Percentiles rank a stretch among this genome's conserved stretches.
These are phyloP conservation scores for Hymenochirus boettgeri DNA, from an alignment of 2,113 vertebrate genomes.

Conservation along the genomic window DNA sequence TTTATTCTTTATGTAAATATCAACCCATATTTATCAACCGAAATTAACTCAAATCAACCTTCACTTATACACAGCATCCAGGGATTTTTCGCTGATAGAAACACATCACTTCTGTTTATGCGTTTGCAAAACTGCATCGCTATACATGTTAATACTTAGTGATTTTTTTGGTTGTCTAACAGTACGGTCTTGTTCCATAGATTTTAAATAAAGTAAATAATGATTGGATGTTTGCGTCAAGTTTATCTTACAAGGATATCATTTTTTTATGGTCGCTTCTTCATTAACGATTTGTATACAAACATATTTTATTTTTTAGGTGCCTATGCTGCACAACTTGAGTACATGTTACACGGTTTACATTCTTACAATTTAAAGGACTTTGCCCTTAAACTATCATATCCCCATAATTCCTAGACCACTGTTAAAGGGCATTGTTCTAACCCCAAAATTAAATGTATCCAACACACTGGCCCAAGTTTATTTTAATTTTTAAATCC, in stretches of 20 bases:
- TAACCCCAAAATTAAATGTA: too few species aligned
- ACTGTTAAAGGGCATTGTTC: too few species aligned
- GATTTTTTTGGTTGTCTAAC: constrained; percentile 20
- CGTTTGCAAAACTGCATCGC: constrained; percentile 13
- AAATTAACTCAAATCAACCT: constrained; percentile 39
- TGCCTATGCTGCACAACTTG: too few species aligned
- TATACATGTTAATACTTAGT: constrained; percentile 33
- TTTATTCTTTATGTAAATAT: constrained; percentile 21
- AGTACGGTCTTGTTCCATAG: constrained; percentile 22
- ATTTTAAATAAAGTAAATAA: constrained; percentile 36
- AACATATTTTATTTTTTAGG: too few species aligned
- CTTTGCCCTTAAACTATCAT: too few species aligned
- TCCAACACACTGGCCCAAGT: too few species aligned
- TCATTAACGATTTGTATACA: too few species aligned
- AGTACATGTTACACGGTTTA: too few species aligned
- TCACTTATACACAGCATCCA: constrained; percentile 37
- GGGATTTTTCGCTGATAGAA: constrained; percentile 26
- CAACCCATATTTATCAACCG: constrained; percentile 33
- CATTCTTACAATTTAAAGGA: too few species aligned
- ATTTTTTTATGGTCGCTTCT: too few species aligned
- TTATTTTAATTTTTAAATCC: too few species aligned
- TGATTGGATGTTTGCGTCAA: constrained; percentile 18
- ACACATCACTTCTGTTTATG: constrained; percentile 34
- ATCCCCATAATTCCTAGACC: too few species aligned
- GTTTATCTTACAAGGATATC: constrained; percentile 36